phyloP scores from a whole-genome alignment of 2,797 vertebrate genomes.

The Falco columbarius region DNA sequence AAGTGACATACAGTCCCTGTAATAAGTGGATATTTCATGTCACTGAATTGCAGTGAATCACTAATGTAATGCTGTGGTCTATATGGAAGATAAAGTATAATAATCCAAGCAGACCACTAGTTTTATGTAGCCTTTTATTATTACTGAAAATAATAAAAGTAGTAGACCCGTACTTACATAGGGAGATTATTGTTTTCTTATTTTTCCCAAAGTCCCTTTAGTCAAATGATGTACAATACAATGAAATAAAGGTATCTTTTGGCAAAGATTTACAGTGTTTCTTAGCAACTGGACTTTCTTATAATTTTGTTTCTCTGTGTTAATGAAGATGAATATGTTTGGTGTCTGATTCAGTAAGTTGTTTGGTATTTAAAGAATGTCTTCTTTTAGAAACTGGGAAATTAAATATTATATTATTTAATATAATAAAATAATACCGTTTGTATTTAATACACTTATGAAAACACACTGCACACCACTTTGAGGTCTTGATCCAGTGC shows the following conservation, averaged over 20 bases:
- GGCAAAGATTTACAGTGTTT: neutral
- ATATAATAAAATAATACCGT: neutral
- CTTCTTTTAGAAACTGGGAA: neutral
- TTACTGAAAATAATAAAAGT: constrained; percentile 58
- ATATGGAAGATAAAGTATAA: neutral
- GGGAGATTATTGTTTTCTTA: neutral
- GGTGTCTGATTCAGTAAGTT: neutral
- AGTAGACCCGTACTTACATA: constrained; percentile 24
- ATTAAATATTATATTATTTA: neutral
- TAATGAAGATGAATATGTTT: neutral
- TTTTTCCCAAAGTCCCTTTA: constrained; percentile 45
- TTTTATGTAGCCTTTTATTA: constrained; percentile 47
- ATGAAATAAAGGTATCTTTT: constrained; percentile 18
- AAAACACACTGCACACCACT: neutral
- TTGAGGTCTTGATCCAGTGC: neutral
- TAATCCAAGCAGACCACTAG: constrained; percentile 27
- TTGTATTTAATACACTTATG: neutral
- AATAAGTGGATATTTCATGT: constrained; percentile 59
- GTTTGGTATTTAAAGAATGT: neutral
- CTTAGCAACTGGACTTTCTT: neutral
- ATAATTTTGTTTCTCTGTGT: neutral
- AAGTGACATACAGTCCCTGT: neutral
- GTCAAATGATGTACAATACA: constrained; percentile 6
- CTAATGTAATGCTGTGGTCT: constrained; percentile 2
- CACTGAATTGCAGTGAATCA: constrained; percentile 39